These are phyloP conservation scores for Porphyrio hochstetteri DNA, from an alignment of 2,113 vertebrate species.

Conservation along the genomic window DNA sequence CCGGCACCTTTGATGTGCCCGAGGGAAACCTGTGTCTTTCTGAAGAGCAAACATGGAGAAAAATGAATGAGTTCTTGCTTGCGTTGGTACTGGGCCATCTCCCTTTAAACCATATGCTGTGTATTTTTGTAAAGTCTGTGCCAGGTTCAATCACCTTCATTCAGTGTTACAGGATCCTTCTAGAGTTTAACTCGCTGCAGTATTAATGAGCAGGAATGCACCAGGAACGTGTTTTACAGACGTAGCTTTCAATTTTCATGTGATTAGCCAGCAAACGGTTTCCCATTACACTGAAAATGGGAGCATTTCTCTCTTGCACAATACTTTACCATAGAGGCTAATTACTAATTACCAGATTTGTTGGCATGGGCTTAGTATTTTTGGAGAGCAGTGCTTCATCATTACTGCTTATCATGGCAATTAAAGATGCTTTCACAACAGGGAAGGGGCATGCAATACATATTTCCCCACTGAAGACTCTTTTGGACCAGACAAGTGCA, in stretches of 20 bases:
- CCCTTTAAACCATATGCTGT: slow-evolving; percentile 53
- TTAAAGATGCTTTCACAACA: slow-evolving; percentile 39
- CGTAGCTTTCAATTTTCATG: slow-evolving; percentile 38
- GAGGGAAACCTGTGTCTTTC: slow-evolving; percentile 37
- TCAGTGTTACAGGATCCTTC: slow-evolving; percentile 34
- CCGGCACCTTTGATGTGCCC: slow-evolving; percentile 41
- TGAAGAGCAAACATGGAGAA: slow-evolving; percentile 35
- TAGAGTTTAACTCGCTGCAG: not conserved
- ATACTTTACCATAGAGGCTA: not conserved
- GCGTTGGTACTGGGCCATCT: slow-evolving; percentile 41
- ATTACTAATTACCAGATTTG: slow-evolving; percentile 30
- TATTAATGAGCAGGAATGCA: not conserved
- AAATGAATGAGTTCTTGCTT: slow-evolving; percentile 63
- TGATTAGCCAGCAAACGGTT: not conserved
- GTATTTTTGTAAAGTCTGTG: slow-evolving; percentile 43
- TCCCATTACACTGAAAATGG: slow-evolving; percentile 25
- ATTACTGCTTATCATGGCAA: not conserved
- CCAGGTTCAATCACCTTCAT: slow-evolving; percentile 58
- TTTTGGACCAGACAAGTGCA: slow-evolving; percentile 21
- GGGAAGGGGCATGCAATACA: not conserved
- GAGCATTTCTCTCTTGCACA: slow-evolving; percentile 35
- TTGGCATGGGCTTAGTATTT: slow-evolving; percentile 27
- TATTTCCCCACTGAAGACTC: not conserved
- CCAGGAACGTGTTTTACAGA: not conserved
- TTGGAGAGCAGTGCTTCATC: slow-evolving; percentile 31